Evolutionary conservation across 1,140 invertebrate species (phyloP), one percentile per base, ranked within the genome.

Genomic region (Reticulitermes speratus): DNA sequence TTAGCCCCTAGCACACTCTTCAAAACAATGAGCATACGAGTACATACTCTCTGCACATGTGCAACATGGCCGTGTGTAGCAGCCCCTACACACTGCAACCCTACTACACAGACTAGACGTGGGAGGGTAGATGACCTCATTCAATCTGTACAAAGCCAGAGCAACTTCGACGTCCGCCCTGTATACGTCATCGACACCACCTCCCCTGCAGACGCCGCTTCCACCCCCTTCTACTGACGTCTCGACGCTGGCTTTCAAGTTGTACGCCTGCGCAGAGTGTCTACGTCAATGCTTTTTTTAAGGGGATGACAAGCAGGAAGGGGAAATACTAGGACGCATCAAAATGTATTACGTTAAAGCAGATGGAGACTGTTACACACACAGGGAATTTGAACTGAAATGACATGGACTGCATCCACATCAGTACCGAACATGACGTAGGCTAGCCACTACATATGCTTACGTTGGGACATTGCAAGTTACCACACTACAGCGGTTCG

Each of bases 141-240:
- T 75, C 65, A 75, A 75, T 75, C 65, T 75, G 65, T 30, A 30
- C 65, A 30, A 30, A n/a, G 65, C 65, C 14, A n/a, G 6, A 9
- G 65, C 65, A 75, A 75, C 25, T 75, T 75, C 65, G 65, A 75
- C 65, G 65, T 75, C 65, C 65, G 25, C 65, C 65, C 65, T 75
- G 65, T 75, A 65, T 30, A 75, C 65, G 65, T 75, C 65, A 75
- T 75, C 25, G 2, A 25, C 38, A 5, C 38, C 38, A 38, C 38
- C 65, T 9, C 65, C 65, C 65, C n/a, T 19, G 7, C 65, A 75
- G 65, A 75, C n/a, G 25, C 65, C 65, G 25, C 25, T 75, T 75
- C 65, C n/a, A 75, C 65, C 16, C 65, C 65, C 65, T 16, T 30
- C n/a, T 75, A 7, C 65, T 75, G 65, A 75, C 65, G 65, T 75